Base-by-base conservation (phyloP, 37 sponge, comb jelly and placozoan genomes). In the Ianthella basta region DNA sequence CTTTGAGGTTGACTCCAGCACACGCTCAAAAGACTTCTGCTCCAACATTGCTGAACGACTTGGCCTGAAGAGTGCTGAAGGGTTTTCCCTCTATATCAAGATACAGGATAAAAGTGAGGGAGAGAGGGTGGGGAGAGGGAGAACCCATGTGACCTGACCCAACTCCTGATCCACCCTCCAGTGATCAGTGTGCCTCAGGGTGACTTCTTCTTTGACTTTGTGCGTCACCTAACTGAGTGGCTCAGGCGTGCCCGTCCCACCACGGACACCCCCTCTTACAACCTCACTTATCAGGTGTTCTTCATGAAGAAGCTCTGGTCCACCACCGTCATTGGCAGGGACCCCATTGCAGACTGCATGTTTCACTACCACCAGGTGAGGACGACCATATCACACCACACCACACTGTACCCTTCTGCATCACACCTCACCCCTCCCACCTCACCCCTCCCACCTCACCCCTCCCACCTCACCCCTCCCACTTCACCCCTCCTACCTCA, bases 291-390 rank as follows among this genome's bases (percentile, higher is more conserved):
- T 61, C 95, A 97, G 74, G 95, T 94, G 36, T 97, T 95, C 95
- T 97, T 97, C 72, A 97, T 97, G 97, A 92, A 92, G 91, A 97
- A 97, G 91, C 88, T 97, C 0, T 97, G 97, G 97, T 80, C 93
- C 0, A 91, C 88, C 79, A 91, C 89, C 16, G 92, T 89, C 59
- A 94, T 97, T 67, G 97, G 97, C 3, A 82, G 74, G 50, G 97
- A 97, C 86, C 72, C 84, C 14, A 81, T 75, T 34, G 93, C 95
- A 19, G 97, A 97, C 88, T 61, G 84, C 73, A 97, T 92, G 82
- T 97, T 97, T 87, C 93, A 97, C 79, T 97, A 90, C 63, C 97
- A 94, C 79, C 97, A 97, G 90, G 90, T 90, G 13, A 70, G 65
- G 25, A 4, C n/a, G 19, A n/a, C n/a, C n/a, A n/a, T n/a, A n/a